Conservation (phyloP, 2,797 vertebrate species). For the Melanotaenia pygmaea region DNA sequence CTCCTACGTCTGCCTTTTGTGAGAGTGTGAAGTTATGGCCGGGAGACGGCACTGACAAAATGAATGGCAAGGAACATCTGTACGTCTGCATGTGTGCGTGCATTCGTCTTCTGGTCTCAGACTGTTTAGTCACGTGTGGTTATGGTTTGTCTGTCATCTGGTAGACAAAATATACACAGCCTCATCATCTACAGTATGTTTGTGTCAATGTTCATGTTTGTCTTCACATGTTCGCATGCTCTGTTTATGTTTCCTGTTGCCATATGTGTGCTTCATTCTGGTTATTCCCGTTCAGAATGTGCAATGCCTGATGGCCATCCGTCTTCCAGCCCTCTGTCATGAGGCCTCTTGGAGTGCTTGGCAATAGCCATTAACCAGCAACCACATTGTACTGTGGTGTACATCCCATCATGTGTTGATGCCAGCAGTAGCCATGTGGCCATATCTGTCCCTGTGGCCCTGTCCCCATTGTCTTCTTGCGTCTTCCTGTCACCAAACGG, state of each 20-base stretch:
- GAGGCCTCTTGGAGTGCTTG: slow-evolving; percentile 53
- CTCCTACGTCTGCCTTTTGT: slow-evolving; percentile 26
- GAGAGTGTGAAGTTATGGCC: slow-evolving; percentile 14
- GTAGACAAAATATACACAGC: slow-evolving; percentile 17
- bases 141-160: slow-evolving; percentile 19
- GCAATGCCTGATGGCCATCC: slow-evolving; percentile 42
- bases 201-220: slow-evolving; percentile 36
- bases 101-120: slow-evolving; percentile 2
- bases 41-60: slow-evolving; percentile 19
- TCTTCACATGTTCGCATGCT: slow-evolving; percentile 36
- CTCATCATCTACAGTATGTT: background rate
- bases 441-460: slow-evolving; percentile 56
- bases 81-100: slow-evolving; percentile 3
- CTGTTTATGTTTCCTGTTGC: slow-evolving; percentile 38
- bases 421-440: slow-evolving; percentile 71
- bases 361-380: slow-evolving; percentile 43
- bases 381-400: slow-evolving; percentile 46
- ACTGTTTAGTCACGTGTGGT: slow-evolving; percentile 19
- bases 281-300: slow-evolving; percentile 42
- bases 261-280: slow-evolving; percentile 57
- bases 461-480: slow-evolving; percentile 59
- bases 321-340: slow-evolving; percentile 61
- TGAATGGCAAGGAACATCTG: slow-evolving; percentile 9
- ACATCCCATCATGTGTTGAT: slow-evolving; percentile 44
- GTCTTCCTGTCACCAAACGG: slow-evolving; percentile 65